Conservation (phyloP, 2,888 invertebrate genomes). For the Troides aeacus region DNA sequence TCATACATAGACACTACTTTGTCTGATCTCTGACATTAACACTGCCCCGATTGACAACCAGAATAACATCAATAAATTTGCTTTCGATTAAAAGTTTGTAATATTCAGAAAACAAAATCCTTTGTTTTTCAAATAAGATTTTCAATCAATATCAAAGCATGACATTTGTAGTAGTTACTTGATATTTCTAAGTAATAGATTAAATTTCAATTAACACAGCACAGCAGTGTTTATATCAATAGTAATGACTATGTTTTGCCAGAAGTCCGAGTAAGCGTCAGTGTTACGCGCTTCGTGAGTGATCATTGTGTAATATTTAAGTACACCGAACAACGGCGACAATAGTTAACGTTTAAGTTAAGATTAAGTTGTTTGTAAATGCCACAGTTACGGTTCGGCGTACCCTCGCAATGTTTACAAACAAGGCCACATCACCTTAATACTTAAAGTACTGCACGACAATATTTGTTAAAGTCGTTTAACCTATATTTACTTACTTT, state of each 20-base stretch:
- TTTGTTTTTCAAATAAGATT: too few relatives aligned
- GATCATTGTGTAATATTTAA: conserved; percentile 20
- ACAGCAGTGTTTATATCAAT: neutral
- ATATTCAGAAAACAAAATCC: too few relatives aligned
- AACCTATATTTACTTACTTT: conserved; percentile 2
- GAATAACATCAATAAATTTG: too few relatives aligned
- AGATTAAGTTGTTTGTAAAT: conserved; percentile 23
- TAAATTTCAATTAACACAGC: conserved; percentile 8
- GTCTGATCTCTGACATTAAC: too few relatives aligned
- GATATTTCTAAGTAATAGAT: neutral
- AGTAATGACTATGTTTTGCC: conserved; percentile 12
- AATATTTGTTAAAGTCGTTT: neutral
- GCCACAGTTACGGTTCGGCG: neutral
- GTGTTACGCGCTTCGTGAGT: conserved; percentile 5
- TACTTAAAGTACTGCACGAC: neutral
- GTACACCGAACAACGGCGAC: conserved; percentile 6
- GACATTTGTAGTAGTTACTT: neutral
- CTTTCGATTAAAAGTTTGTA: too few relatives aligned
- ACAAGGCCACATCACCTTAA: conserved; percentile 1
- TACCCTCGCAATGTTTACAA: conserved; percentile 3
- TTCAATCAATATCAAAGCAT: neutral
- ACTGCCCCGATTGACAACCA: too few relatives aligned
- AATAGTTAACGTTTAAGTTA: conserved; percentile 11
- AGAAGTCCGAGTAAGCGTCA: conserved; percentile 10
- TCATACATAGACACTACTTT: too few relatives aligned